Base-by-base conservation (phyloP, 2,113 vertebrate genomes). In the Reinhardtius hippoglossoides region DNA sequence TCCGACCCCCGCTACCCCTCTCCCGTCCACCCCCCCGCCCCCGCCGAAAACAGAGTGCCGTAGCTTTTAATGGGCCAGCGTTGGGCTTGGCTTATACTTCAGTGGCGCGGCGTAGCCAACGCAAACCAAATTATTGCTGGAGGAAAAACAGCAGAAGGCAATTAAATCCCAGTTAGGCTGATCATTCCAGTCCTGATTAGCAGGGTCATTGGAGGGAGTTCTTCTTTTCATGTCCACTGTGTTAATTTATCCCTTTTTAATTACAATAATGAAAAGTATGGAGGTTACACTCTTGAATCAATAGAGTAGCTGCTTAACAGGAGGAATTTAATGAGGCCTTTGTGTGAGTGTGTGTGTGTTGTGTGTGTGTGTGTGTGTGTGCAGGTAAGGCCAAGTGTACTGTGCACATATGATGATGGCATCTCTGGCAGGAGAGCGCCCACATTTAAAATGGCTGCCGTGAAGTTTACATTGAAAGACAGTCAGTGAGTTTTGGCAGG, bases 101-200 rank as follows among this genome's bases (percentile, higher is more conserved):
- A 71, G 73, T 59, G 84, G 85, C 82, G 46, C 70, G 74, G 48
- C 78, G n/a, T 60, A 66, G 62, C 82, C 72, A 71, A 74, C 14
- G 63, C 79, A 84, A 88, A 80, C 80, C 74, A 75, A 90, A 89
- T 79, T 88, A 89, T 77, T 73, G 87, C 70, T 84, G 78, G 58
- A 81, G 61, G 80, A 89, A 88, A 31, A 77, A 82, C 86, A 83
- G 85, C 85, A 89, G 89, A 91, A 91, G 89, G 86, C 86, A 91
- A 91, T 92, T 83, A 93, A 91, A 87, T 88, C 74, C 71, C 76
- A 88, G 86, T 85, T 89, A 85, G 78, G 50, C 74, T 26, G 68
- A 81, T 90, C 74, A 84, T 80, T 90, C 78, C 76, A 82, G 80
- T 76, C 81, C 73, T 84, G 81, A 91, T 91, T 90, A 92, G 84